Base-by-base conservation (phyloP, 2,888 invertebrate genomes). In the Mythimna loreyi region DNA sequence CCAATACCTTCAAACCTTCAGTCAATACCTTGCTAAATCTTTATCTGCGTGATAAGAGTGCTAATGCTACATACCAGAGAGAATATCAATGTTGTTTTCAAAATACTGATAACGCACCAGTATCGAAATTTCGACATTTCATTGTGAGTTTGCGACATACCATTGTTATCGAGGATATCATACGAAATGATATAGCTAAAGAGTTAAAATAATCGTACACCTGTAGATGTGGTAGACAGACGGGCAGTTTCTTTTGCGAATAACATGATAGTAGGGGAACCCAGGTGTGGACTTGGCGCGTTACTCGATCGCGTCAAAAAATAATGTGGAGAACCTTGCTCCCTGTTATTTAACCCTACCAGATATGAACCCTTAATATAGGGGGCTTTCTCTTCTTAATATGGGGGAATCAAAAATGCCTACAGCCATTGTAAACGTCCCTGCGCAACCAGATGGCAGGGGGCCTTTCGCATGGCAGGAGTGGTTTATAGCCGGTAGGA, bases 91-190 rank as follows among this genome's bases (percentile, higher is more conserved):
- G 90, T 85, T 82, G 80, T 80, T 78, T 80, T 64, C 75, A 75
- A 83, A 87, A 86, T 86, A 85, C 81, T 86, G 91, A 90, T 90
- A 90, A 62, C 67, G 52, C 59, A 58, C 61, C 62, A 62, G 59
- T 58, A 67, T 79, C 60, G 36, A 76, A 28, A 76, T 84, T 85
- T 76, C 64, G 75, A 75, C 67, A 66, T 57, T n/a, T 53, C 53
- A 28, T 63, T 67, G 61, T 23, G n/a, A 60, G 62, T 50, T 76
- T 78, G 53, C 62, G 25, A 78, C 57, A 79, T 68, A 59, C 67
- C 62, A 70, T 63, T 70, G 79, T 70, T 78, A 78, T 75, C 77
- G 28, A 52, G 25, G 21, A 40, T 40, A 40, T 40, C 40, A 19
- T 50, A 70, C 45, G 45, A 66, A 66, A 70, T 25, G 56, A 65